Evolutionary conservation across 2,888 invertebrate genomes (phyloP).

Genomic region (Xiphydria camelus): DNA sequence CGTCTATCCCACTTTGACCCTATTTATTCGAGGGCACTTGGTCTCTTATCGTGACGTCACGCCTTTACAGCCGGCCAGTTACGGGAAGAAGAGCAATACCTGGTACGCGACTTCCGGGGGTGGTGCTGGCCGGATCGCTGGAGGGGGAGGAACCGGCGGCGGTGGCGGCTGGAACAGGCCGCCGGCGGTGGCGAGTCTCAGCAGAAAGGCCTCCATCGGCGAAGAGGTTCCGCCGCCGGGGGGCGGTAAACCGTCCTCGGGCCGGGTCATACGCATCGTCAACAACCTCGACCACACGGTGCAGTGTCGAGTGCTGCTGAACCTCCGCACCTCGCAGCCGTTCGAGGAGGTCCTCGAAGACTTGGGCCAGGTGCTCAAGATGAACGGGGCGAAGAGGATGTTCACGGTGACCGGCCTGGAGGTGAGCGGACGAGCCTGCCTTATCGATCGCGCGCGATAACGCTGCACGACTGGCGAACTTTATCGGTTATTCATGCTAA

Average conservation of each 20-base stretch:
- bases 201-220: constrained; percentile 81
- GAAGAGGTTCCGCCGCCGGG: constrained; percentile 77
- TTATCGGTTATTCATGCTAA: constrained; percentile 51
- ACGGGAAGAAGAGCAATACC: constrained; percentile 88
- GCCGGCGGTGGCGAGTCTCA: constrained; percentile 63
- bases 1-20: too few species aligned
- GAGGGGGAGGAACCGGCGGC: constrained; percentile 41
- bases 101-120: constrained; percentile 73
- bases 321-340: constrained; percentile 88
- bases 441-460: not conserved
- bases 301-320: constrained; percentile 87
- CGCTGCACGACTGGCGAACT: constrained; percentile 24
- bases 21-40: too few species aligned
- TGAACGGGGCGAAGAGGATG: constrained; percentile 88
- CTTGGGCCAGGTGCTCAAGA: constrained; percentile 89
- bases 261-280: constrained; percentile 88
- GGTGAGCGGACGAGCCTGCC: constrained; percentile 66
- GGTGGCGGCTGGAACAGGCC: constrained; percentile 66
- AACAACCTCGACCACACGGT: constrained; percentile 92
- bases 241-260: constrained; percentile 75
- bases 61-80: constrained; percentile 77
- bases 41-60: too few species aligned
- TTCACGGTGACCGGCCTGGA: constrained; percentile 91
- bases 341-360: constrained; percentile 94
- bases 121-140: constrained; percentile 38